Evolutionary conservation across 2,888 invertebrate species (phyloP).

Genomic region (Caprella mutica): DNA sequence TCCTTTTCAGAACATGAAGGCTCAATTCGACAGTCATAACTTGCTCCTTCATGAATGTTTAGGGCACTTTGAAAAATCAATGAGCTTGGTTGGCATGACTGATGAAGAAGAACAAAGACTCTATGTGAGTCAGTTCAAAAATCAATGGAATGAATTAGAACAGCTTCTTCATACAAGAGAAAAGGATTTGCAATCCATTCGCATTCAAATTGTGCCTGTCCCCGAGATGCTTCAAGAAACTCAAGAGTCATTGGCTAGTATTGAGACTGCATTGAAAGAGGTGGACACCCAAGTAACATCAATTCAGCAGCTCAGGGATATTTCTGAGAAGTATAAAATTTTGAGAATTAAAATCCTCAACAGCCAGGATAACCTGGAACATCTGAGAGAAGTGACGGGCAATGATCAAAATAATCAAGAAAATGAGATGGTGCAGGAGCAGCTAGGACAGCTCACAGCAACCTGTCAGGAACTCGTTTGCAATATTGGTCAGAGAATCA

Average conservation of each 20-base stretch:
- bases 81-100: conserved; percentile 28
- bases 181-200: conserved; percentile 23
- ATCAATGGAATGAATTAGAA: conserved; percentile 28
- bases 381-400: conserved; percentile 22
- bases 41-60: conserved; percentile 29
- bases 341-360: conserved; percentile 30
- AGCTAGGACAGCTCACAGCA: conserved; percentile 21
- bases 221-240: conserved; percentile 29
- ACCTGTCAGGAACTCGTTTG: conserved; percentile 31
- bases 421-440: conserved; percentile 18
- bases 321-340: conserved; percentile 30
- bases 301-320: conserved; percentile 29
- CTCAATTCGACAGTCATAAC: conserved; percentile 33
- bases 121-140: conserved; percentile 27
- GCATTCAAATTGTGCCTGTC: conserved; percentile 29
- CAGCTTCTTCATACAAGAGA: conserved; percentile 28
- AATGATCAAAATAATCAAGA: not conserved
- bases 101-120: conserved; percentile 31
- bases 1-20: conserved; percentile 30
- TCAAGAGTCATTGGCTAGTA: conserved; percentile 22
- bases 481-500: conserved; percentile 28
- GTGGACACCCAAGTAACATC: conserved; percentile 32
- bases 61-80: conserved; percentile 32
- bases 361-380: conserved; percentile 31
- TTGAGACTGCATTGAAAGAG: conserved; percentile 26